A percentile compares a stretch with the other conserved stretches of the same genome.
Conservation (phyloP, 2,888 invertebrate genomes). For the Strigamia crassipes region DNA sequence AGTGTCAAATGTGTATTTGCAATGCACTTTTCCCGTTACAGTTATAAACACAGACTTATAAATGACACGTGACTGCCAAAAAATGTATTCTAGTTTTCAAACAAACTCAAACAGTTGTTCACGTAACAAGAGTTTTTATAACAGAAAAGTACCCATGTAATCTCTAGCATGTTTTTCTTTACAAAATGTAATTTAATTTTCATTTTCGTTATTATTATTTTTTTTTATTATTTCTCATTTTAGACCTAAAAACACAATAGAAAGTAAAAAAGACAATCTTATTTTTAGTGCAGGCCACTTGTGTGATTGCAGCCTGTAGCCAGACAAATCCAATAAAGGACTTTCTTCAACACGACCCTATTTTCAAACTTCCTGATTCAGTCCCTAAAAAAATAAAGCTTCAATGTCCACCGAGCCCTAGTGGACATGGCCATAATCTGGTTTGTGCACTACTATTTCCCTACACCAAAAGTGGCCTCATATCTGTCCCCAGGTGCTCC, state of each 20-base stretch:
- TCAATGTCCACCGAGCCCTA: background rate
- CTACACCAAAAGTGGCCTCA: background rate
- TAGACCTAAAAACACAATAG: background rate
- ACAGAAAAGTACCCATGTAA: too few relatives aligned
- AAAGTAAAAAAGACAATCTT: background rate
- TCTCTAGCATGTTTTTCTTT: too few relatives aligned
- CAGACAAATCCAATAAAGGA: conserved; percentile 32
- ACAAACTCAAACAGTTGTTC: too few relatives aligned
- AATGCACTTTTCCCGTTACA: too few relatives aligned
- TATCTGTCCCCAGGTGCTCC: background rate
- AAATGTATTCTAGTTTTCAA: too few relatives aligned
- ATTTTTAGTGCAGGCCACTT: conserved; percentile 8
- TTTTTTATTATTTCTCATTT: conserved; percentile 2
- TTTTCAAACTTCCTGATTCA: conserved; percentile 24
- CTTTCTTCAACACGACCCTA: conserved; percentile 3
- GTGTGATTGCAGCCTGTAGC: conserved; percentile 27
- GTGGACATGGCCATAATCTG: background rate
- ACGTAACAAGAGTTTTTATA: too few relatives aligned
- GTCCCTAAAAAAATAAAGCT: background rate
- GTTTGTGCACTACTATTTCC: conserved; percentile 10
- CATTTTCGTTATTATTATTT: background rate
- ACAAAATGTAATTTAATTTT: background rate
- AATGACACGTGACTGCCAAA: too few relatives aligned
- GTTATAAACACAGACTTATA: too few relatives aligned
- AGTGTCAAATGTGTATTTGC: too few relatives aligned